Conservation (phyloP, 1,140 invertebrate genomes). For the Homarus americanus region DNA sequence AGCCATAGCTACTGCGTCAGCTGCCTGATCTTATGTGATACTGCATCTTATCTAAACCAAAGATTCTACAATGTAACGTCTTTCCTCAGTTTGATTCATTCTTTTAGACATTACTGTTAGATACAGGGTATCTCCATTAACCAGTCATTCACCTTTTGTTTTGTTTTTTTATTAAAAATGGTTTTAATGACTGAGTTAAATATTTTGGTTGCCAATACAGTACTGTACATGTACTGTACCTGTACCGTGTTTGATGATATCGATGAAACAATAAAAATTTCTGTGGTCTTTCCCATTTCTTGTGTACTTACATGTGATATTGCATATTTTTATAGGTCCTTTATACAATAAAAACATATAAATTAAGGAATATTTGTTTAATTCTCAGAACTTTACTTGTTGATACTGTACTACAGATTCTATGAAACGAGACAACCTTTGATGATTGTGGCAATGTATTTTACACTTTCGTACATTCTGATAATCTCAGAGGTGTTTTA, state of each 20-base stretch:
- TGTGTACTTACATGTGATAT: constrained; percentile 68
- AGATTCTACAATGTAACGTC: not conserved
- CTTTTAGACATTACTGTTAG: not conserved
- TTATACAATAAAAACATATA: constrained; percentile 66
- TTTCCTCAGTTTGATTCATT: not conserved
- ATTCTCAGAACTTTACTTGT: not conserved
- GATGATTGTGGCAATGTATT: no score
- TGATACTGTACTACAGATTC: no score
- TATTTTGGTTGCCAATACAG: not conserved
- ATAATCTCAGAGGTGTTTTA: no score
- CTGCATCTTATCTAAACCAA: not conserved
- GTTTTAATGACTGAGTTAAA: not conserved
- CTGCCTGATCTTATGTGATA: not conserved
- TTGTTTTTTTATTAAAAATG: not conserved
- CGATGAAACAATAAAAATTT: not conserved
- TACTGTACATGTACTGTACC: no score
- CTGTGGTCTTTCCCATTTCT: constrained; percentile 1
- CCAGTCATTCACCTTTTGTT: not conserved
- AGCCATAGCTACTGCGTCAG: not conserved
- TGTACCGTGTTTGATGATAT: not conserved
- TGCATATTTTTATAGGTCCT: constrained; percentile 69
- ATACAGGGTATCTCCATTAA: not conserved
- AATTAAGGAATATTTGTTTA: not conserved
- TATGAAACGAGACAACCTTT: no score
- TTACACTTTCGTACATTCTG: no score